A percentile compares a stretch with the other conserved stretches of the same genome.
Conservation (phyloP, 2,797 vertebrate genomes). For the Gymnothorax javanicus region DNA sequence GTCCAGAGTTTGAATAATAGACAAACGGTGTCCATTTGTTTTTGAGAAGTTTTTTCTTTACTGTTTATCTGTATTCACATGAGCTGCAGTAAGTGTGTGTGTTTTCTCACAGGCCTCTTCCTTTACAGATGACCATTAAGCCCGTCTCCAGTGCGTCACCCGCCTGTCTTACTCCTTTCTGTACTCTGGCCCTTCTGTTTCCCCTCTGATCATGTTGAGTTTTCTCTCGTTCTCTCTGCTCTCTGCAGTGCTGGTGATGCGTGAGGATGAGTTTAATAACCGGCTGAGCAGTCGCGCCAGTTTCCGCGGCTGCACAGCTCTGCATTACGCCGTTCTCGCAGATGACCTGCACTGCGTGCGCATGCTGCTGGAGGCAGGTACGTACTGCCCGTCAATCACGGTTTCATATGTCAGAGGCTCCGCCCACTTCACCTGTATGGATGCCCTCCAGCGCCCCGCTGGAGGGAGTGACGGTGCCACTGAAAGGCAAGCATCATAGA, state of each 20-base stretch:
- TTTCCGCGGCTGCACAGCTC: conserved; percentile 87
- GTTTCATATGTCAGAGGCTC: conserved; percentile 19
- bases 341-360: conserved; percentile 78
- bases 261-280: conserved; percentile 95
- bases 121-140: conserved; percentile 17
- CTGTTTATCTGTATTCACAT: not conserved
- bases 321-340: conserved; percentile 90
- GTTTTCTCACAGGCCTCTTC: conserved; percentile 13
- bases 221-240: not conserved
- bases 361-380: conserved; percentile 83
- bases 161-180: not conserved
- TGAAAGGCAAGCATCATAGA: not conserved
- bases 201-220: not conserved
- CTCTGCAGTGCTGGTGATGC: conserved; percentile 84
- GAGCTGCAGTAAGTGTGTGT: not conserved
- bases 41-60: too few relatives aligned
- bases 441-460: not conserved
- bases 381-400: conserved; percentile 36
- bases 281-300: conserved; percentile 87
- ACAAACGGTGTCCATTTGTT: too few relatives aligned
- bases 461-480: not conserved
- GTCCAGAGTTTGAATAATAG: not conserved
- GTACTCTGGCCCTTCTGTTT: not conserved
- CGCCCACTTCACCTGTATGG: not conserved
- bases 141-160: conserved; percentile 6